Conservation (phyloP, 2,888 invertebrate genomes). For the Cheilosia vulpina region DNA sequence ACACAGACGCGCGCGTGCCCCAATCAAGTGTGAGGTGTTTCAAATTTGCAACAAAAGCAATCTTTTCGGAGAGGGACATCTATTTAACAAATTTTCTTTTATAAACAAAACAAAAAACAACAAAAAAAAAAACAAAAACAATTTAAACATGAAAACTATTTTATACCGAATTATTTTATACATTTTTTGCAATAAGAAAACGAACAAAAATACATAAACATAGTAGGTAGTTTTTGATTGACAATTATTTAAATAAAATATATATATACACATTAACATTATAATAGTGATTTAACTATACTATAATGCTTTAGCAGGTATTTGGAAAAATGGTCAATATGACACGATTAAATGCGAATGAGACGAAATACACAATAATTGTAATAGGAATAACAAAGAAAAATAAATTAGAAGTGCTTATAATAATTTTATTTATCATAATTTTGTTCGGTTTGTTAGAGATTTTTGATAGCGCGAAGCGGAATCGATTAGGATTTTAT, state of each 20-base stretch:
- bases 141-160: constrained; percentile 50
- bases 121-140: constrained; percentile 6
- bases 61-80: constrained; percentile 25
- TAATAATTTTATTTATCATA: constrained; percentile 43
- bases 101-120: constrained; percentile 25
- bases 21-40: constrained; percentile 39
- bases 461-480: constrained; percentile 24
- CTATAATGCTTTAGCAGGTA: constrained; percentile 47
- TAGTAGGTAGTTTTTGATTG: constrained; percentile 72
- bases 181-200: constrained; percentile 65
- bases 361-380: constrained; percentile 57
- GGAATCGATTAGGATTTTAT: constrained; percentile 33
- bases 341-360: constrained; percentile 18
- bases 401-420: constrained; percentile 29
- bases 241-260: constrained; percentile 56
- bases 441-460: constrained; percentile 45
- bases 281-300: constrained; percentile 58
- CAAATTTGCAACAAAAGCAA: constrained; percentile 40
- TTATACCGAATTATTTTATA: constrained; percentile 72
- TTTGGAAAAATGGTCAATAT: constrained; percentile 15
- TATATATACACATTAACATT: constrained; percentile 32
- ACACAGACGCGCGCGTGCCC: constrained; percentile 1
- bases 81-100: constrained; percentile 53
- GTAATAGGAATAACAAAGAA: constrained; percentile 31
- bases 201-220: constrained; percentile 53